Evolutionary conservation across 1,140 invertebrate genomes (phyloP).

Genomic region (Drosophila tani): DNA sequence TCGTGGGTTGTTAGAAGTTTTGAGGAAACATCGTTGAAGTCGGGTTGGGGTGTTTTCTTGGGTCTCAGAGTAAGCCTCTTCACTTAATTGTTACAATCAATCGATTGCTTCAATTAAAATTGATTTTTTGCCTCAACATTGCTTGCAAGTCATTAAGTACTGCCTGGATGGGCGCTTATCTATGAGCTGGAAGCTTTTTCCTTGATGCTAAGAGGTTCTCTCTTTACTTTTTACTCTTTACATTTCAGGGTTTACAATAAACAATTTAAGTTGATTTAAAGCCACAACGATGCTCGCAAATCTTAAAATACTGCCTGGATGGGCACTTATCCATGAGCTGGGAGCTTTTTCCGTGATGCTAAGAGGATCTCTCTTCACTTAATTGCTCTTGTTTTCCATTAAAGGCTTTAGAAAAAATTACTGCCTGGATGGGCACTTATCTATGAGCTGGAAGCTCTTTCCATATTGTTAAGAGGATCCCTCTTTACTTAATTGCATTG

Average conservation of each 20-base stretch:
- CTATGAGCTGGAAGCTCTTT: neutral
- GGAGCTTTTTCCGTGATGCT: neutral
- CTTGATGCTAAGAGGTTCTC: too few species aligned
- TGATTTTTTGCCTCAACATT: neutral
- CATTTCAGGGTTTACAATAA: too few species aligned
- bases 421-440: neutral
- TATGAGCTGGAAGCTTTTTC: neutral
- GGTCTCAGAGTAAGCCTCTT: neutral
- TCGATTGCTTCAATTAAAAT: neutral
- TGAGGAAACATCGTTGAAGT: neutral
- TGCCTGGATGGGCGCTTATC: neutral
- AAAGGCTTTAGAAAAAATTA: neutral
- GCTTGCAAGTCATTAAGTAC: neutral
- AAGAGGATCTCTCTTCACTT: neutral
- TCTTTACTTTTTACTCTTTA: too few species aligned
- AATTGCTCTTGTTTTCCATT: too few species aligned
- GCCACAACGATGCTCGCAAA: too few species aligned
- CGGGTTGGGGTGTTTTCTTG: too few species aligned
- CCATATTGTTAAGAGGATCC: too few species aligned
- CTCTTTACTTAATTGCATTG: too few species aligned
- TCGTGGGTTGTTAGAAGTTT: constrained; percentile 14
- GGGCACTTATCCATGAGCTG: neutral
- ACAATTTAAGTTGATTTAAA: too few species aligned
- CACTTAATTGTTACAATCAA: neutral
- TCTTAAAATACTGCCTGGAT: neutral